phyloP scores from a whole-genome alignment of 2,888 invertebrate species.

The Phyllotreta cruciferae region DNA sequence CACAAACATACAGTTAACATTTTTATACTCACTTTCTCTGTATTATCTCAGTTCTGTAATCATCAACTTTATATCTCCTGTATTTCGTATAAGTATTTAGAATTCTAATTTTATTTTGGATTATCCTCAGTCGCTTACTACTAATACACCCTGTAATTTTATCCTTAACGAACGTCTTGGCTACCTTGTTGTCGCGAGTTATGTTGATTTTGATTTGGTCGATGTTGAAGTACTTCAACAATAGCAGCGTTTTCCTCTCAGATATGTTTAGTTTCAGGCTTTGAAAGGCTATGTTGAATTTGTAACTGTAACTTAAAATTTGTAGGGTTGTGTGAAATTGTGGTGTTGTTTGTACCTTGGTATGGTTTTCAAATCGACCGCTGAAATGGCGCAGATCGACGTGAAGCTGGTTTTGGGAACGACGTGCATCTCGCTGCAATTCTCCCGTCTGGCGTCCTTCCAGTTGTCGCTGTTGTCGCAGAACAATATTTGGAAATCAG shows the following conservation, averaged over 20 bases:
- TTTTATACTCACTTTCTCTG: slow-evolving; percentile 44
- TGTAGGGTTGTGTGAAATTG: too few species aligned
- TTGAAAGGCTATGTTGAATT: slow-evolving; percentile 75
- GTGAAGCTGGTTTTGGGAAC: slow-evolving; percentile 68
- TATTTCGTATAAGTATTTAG: slow-evolving; percentile 42
- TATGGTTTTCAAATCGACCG: slow-evolving; percentile 52
- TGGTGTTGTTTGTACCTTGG: slow-evolving; percentile 52
- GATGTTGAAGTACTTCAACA: slow-evolving; percentile 67
- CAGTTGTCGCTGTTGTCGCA: slow-evolving; percentile 73
- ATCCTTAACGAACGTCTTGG: slow-evolving; percentile 44
- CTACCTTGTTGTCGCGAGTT: slow-evolving; percentile 41
- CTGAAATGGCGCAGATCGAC: slow-evolving; percentile 54
- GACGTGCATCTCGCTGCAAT: slow-evolving; percentile 78
- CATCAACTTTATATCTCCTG: slow-evolving; percentile 42
- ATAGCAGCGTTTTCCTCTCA: slow-evolving; percentile 71
- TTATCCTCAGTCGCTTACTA: slow-evolving; percentile 40
- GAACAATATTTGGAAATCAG: slow-evolving; percentile 70
- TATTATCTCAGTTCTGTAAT: slow-evolving; percentile 38
- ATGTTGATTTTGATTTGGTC: slow-evolving; percentile 47
- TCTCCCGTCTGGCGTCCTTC: slow-evolving; percentile 73
- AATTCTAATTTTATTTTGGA: slow-evolving; percentile 42
- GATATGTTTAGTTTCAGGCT: slow-evolving; percentile 78
- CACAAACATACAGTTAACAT: too few species aligned
- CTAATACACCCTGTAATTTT: slow-evolving; percentile 36
- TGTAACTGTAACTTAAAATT: slow-evolving; percentile 65